Base-by-base conservation (phyloP, 2,888 invertebrate species). In the Platynereis dumerilii region DNA sequence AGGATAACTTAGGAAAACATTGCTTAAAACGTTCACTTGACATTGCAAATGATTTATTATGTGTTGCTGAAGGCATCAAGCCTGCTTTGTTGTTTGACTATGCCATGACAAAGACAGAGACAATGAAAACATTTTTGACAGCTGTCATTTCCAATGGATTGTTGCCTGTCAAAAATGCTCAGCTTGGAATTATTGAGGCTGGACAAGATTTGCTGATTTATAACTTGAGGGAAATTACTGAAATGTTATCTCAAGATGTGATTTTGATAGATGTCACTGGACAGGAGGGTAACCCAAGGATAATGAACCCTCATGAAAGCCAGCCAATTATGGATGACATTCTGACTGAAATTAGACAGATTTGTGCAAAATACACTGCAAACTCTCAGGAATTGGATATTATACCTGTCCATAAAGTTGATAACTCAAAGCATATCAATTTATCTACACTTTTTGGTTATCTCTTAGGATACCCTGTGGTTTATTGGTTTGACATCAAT, bases 391-490 rank as follows among this genome's bases (percentile, higher is more conserved):
- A 10, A 52, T 5, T 29, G 1, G 20, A 52, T 52, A 28, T 1
- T 28, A n/a, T 52, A 52, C 22, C 27, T 10, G 17, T 20, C 3
- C 20, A 48, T n/a, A 48, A 20, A 22, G 17, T 17, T 34, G 20
- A 39, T 58, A 26, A 29, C 20, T 58, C 58, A 58, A n/a, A 28
- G 7, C 12, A 28, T 12, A 45, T 65, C 17, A 68, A 68, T 44
- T 42, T 27, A 7, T 68, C 75, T 0, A 72, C 73, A 27, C 44
- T 76, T 28, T 75, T 73, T 67, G 76, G 76, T 24, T 28, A 75
- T 22, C 56, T 75, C 53, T 66, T 76, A 7, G 73, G 73, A 20
- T 76, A 75, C 53, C 76, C 76, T 22, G 65, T 72, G 0, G 56
- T 76, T 2, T 76, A 76, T 48, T 76, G 73, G 72, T 76, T 72